These are phyloP conservation scores for Mesoligia furuncula DNA, from an alignment of 2,888 invertebrate genomes.

Conservation along the genomic window DNA sequence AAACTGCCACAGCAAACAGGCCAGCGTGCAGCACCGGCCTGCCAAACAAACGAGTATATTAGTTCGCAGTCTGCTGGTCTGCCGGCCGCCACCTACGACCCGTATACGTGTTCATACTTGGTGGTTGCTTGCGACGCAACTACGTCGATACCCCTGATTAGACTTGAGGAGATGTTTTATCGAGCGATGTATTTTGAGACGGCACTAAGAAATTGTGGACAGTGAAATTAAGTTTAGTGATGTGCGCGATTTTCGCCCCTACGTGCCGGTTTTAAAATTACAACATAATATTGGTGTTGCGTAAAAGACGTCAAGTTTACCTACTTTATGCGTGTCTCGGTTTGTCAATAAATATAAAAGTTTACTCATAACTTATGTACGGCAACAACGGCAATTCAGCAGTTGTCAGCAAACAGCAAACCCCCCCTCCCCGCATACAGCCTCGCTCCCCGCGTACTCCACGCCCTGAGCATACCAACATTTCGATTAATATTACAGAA, in stretches of 20 bases:
- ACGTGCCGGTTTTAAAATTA: constrained; percentile 37
- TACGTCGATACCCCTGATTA: constrained; percentile 31
- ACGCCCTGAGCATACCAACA: constrained; percentile 90
- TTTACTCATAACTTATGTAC: constrained; percentile 90
- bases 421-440: constrained; percentile 86
- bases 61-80: constrained; percentile 78
- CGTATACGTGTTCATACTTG: constrained; percentile 45
- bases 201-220: constrained; percentile 31
- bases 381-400: constrained; percentile 90
- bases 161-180: constrained; percentile 32
- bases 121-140: constrained; percentile 37
- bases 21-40: constrained; percentile 90
- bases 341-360: constrained; percentile 88
- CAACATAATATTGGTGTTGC: constrained; percentile 47
- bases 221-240: constrained; percentile 36
- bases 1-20: constrained; percentile 90
- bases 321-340: constrained; percentile 82
- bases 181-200: constrained; percentile 41
- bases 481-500: constrained; percentile 82
- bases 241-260: constrained; percentile 48
- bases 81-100: constrained; percentile 69
- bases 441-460: constrained; percentile 88
- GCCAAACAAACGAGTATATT: constrained; percentile 88
- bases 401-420: constrained; percentile 89
- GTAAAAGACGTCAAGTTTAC: constrained; percentile 62